A percentile compares a stretch with the other conserved stretches of the same genome.
These are phyloP conservation scores for Smutsia temminckii DNA, from an alignment of 2,797 vertebrate genomes.

Conservation along the genomic window DNA sequence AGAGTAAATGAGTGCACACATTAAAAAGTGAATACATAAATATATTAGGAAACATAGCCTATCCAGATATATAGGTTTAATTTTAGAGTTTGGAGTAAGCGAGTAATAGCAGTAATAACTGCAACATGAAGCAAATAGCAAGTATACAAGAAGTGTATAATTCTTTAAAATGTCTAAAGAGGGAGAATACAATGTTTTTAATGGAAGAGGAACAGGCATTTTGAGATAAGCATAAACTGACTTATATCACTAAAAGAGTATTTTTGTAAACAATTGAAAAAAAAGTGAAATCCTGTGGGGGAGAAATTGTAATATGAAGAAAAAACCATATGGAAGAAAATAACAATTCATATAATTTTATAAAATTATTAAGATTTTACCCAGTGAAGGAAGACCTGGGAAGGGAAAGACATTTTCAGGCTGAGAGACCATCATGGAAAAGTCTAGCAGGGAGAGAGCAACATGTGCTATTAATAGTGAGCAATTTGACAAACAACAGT, in stretches of 20 bases:
- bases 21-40: neutral
- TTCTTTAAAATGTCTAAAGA: neutral
- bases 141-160: neutral
- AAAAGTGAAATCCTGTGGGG: neutral
- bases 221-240: neutral
- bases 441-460: neutral
- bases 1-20: neutral
- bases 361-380: conserved; percentile 30
- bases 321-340: neutral
- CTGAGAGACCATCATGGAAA: neutral
- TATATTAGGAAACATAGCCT: neutral
- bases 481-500: neutral
- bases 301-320: neutral
- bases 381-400: neutral
- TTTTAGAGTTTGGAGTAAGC: neutral
- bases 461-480: neutral
- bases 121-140: neutral
- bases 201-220: neutral
- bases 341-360: neutral
- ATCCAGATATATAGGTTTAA: neutral
- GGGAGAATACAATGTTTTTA: neutral
- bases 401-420: neutral
- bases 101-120: neutral
- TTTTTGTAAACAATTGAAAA: neutral
- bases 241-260: neutral